Percentiles rank a stretch among this genome's conserved stretches.
phyloP scores from a whole-genome alignment of 2,888 invertebrate genomes.

The Epistrophe eligans region DNA sequence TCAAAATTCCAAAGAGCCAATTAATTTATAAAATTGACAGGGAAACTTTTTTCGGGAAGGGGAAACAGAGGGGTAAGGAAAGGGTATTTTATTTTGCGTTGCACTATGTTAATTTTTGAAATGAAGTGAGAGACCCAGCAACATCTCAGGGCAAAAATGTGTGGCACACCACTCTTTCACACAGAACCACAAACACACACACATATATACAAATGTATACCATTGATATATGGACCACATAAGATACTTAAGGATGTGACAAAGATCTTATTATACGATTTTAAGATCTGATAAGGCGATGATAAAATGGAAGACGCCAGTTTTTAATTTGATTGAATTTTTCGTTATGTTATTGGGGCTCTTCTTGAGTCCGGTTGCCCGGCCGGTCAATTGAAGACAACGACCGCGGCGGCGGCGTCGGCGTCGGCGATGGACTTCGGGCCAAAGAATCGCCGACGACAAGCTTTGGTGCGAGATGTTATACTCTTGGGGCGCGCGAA shows the following conservation, averaged over 20 bases:
- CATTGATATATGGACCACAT: constrained; percentile 83
- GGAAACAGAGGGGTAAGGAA: constrained; percentile 43
- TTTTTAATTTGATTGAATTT: constrained; percentile 84
- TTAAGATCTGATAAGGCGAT: constrained; percentile 83
- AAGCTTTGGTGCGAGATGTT: constrained; percentile 70
- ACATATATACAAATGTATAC: background rate
- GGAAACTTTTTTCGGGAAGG: constrained; percentile 54
- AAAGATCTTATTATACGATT: constrained; percentile 84
- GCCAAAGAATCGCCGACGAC: constrained; percentile 66
- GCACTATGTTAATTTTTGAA: constrained; percentile 73
- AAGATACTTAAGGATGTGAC: constrained; percentile 82
- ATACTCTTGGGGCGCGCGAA: constrained; percentile 63
- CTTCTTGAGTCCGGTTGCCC: constrained; percentile 18
- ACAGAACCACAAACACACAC: constrained; percentile 75
- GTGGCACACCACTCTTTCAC: constrained; percentile 79
- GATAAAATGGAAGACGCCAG: constrained; percentile 84
- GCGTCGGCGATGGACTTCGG: constrained; percentile 57
- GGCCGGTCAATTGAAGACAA: constrained; percentile 9
- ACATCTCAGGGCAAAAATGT: constrained; percentile 28
- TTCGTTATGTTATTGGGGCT: constrained; percentile 60
- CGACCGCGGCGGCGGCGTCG: constrained; percentile 45
- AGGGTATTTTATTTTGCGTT: constrained; percentile 79
- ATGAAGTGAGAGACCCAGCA: constrained; percentile 78
- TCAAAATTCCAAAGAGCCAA: constrained; percentile 81
- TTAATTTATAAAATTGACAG: constrained; percentile 84